Percentiles rank a stretch among this genome's conserved stretches.
These are phyloP conservation scores for Polydrusus tereticollis DNA, from an alignment of 2,888 invertebrate genomes.

Conservation along the genomic window DNA sequence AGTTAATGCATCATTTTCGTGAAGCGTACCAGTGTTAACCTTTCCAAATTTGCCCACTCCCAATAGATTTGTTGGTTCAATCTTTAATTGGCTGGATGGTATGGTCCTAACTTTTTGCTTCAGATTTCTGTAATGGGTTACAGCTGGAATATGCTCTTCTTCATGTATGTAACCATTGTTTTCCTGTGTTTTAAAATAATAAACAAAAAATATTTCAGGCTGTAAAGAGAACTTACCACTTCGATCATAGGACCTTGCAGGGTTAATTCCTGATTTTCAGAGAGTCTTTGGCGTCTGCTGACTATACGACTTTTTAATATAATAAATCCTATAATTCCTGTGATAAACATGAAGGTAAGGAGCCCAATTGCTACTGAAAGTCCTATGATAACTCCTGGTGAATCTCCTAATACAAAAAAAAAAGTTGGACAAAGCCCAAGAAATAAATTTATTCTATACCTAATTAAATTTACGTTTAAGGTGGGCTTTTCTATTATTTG, in stretches of 20 bases:
- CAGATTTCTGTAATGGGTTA: constrained; percentile 80
- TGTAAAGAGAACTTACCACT: constrained; percentile 66
- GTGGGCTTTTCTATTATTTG: no score
- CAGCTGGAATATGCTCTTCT: constrained; percentile 72
- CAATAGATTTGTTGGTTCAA: constrained; percentile 76
- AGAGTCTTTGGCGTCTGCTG: constrained; percentile 66
- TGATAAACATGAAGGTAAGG: constrained; percentile 75
- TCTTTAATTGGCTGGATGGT: constrained; percentile 78
- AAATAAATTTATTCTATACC: no score
- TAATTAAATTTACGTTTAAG: no score
- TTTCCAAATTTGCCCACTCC: constrained; percentile 85
- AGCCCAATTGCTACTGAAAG: constrained; percentile 78
- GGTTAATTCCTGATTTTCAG: constrained; percentile 78
- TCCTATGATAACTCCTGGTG: constrained; percentile 65
- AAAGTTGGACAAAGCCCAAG: no score
- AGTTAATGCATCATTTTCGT: constrained; percentile 72
- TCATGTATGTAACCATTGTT: constrained; percentile 84
- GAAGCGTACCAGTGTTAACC: constrained; percentile 79
- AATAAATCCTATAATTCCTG: constrained; percentile 75
- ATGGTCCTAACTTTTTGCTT: constrained; percentile 83
- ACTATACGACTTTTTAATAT: constrained; percentile 70
- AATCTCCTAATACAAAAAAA: constrained; percentile 62
- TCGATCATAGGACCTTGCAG: constrained; percentile 85
- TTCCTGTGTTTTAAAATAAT: constrained; percentile 71
- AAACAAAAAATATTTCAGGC: no score